Percentiles rank a stretch among this genome's conserved stretches.
Evolutionary conservation across 1,140 invertebrate genomes (phyloP).

Genomic region (Sycophaga agraensis): DNA sequence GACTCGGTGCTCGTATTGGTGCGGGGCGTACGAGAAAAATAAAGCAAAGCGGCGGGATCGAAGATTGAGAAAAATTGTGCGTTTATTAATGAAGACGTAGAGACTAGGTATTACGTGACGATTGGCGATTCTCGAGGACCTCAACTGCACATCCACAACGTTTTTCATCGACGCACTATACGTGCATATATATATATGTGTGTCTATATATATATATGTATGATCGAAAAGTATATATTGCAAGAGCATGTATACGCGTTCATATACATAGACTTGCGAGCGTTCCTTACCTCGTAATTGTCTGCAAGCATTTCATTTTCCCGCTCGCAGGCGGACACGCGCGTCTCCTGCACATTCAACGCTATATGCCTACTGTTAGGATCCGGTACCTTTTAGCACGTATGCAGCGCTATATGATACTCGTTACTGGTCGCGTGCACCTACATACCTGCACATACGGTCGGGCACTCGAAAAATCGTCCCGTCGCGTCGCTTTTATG

Average conservation of each 20-base stretch:
- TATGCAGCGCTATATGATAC: too few relatives aligned
- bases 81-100: slow-evolving; percentile 57
- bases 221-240: too few relatives aligned
- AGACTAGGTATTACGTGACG: slow-evolving; percentile 39
- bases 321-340: too few relatives aligned
- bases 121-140: slow-evolving; percentile 28
- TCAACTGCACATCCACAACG: slow-evolving; percentile 24
- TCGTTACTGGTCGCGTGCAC: too few relatives aligned
- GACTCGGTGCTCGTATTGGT: not conserved
- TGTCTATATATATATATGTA: too few relatives aligned
- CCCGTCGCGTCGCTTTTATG: not conserved
- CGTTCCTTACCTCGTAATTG: not conserved
- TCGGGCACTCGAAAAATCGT: slow-evolving; percentile 9
- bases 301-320: too few relatives aligned
- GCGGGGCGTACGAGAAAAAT: slow-evolving; percentile 38
- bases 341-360: too few relatives aligned
- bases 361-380: too few relatives aligned
- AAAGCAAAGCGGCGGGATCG: slow-evolving; percentile 47
- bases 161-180: not conserved
- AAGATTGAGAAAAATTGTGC: slow-evolving; percentile 59
- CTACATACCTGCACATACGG: not conserved
- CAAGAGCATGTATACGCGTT: not conserved
- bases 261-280: not conserved
- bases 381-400: too few relatives aligned
- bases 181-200: too few relatives aligned